A percentile compares a stretch with the other conserved stretches of the same genome.
Conservation (phyloP, 64 coral and sea anemone genomes). For the Trachythela sp. region DNA sequence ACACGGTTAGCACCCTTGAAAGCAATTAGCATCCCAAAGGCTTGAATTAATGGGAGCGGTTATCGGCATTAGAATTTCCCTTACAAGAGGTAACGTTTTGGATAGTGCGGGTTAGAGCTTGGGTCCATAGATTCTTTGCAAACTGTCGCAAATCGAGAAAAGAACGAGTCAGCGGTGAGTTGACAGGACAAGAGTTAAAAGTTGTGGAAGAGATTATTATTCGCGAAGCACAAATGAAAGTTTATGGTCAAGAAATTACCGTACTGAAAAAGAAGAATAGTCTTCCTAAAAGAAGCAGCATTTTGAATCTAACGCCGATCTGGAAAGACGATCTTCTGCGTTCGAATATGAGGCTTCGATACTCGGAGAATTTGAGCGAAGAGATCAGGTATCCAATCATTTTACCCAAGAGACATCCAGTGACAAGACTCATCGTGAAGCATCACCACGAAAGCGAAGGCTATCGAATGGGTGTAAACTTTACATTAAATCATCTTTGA, state of each 20-base stretch:
- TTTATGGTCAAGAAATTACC: too few species aligned
- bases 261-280: too few species aligned
- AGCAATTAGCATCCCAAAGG: background rate
- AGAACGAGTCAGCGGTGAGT: too few species aligned
- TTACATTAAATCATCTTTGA: slow-evolving; percentile 51
- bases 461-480: slow-evolving; percentile 52
- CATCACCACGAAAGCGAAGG: slow-evolving; percentile 55
- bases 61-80: background rate
- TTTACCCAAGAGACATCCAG: slow-evolving; percentile 47
- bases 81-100: background rate
- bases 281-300: too few species aligned
- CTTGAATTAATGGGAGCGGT: background rate
- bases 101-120: too few species aligned
- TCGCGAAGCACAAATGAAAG: too few species aligned
- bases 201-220: too few species aligned
- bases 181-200: too few species aligned
- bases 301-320: slow-evolving; percentile 40
- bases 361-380: slow-evolving; percentile 33
- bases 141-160: too few species aligned
- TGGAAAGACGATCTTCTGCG: slow-evolving; percentile 33
- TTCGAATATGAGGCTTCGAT: slow-evolving; percentile 52
- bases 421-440: slow-evolving; percentile 44
- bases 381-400: slow-evolving; percentile 58
- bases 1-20: background rate
- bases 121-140: too few species aligned